Conservation (phyloP, 2,888 invertebrate genomes). For the Cenopis cana region DNA sequence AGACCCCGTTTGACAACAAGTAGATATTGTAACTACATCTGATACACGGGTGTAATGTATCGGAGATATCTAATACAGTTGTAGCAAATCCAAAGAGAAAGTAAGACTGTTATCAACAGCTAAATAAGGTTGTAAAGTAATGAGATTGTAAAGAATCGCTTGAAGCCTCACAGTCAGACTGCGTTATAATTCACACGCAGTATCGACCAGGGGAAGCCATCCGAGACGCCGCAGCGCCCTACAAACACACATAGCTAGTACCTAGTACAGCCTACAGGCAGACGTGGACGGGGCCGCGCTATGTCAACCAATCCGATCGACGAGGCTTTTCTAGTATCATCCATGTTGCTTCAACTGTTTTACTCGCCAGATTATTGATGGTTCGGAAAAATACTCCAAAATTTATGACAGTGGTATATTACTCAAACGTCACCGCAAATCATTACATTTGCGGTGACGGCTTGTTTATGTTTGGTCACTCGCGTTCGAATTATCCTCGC, state of each 20-base stretch:
- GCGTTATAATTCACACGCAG: conserved; percentile 30
- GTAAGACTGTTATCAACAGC: conserved; percentile 6
- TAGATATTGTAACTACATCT: background rate
- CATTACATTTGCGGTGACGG: conserved; percentile 7
- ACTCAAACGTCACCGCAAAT: background rate
- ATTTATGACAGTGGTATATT: background rate
- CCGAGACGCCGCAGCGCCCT: conserved; percentile 39
- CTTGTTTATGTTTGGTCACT: conserved; percentile 36
- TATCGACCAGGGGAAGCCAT: conserved; percentile 44
- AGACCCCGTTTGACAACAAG: too few relatives aligned
- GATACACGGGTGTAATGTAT: background rate
- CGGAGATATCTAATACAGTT: background rate
- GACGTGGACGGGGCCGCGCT: conserved; percentile 1
- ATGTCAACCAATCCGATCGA: conserved; percentile 24
- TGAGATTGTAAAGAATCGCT: conserved; percentile 42
- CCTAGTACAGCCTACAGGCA: conserved; percentile 1
- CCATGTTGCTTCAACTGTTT: background rate
- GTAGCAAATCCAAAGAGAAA: conserved; percentile 4
- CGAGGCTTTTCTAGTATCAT: background rate
- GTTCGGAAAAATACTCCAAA: background rate
- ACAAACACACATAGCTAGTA: conserved; percentile 31
- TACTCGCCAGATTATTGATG: background rate
- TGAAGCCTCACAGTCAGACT: conserved; percentile 40
- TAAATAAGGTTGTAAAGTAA: conserved; percentile 32
- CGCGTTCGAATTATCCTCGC: conserved; percentile 11